These are phyloP conservation scores for Diadromus collaris DNA, from an alignment of 2,888 invertebrate species.

Conservation along the genomic window DNA sequence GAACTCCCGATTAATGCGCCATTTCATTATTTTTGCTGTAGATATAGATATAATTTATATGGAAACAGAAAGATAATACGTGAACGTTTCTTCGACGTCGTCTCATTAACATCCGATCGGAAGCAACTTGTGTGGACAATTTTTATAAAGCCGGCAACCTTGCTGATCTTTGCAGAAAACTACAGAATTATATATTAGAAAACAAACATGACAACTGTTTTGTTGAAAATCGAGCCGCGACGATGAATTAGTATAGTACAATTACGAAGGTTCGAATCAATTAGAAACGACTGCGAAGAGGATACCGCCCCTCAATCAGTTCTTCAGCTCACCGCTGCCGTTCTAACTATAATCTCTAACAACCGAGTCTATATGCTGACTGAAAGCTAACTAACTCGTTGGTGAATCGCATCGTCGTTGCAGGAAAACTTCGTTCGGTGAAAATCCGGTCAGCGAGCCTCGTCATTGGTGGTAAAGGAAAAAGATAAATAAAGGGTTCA, in stretches of 20 bases:
- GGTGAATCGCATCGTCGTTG: conserved; percentile 8
- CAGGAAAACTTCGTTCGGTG: conserved; percentile 18
- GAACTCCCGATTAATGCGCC: conserved; percentile 21
- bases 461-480: conserved; percentile 45
- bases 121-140: neutral
- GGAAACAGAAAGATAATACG: no score
- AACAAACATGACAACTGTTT: neutral
- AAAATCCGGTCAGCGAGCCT: conserved; percentile 26
- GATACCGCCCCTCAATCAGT: neutral
- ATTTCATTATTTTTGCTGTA: conserved; percentile 8
- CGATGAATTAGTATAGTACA: conserved; percentile 12
- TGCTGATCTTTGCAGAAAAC: neutral
- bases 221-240: neutral
- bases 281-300: conserved; percentile 8
- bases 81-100: neutral
- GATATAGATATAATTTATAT: neutral
- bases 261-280: conserved; percentile 13
- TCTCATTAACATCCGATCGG: neutral
- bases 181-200: neutral
- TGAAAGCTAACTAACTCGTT: conserved; percentile 42
- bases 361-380: conserved; percentile 23
- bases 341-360: conserved; percentile 6
- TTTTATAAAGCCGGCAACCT: neutral
- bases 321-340: neutral
- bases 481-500: conserved; percentile 22